Evolutionary conservation across 2,888 invertebrate genomes (phyloP).

Genomic region (Euphydryas editha): DNA sequence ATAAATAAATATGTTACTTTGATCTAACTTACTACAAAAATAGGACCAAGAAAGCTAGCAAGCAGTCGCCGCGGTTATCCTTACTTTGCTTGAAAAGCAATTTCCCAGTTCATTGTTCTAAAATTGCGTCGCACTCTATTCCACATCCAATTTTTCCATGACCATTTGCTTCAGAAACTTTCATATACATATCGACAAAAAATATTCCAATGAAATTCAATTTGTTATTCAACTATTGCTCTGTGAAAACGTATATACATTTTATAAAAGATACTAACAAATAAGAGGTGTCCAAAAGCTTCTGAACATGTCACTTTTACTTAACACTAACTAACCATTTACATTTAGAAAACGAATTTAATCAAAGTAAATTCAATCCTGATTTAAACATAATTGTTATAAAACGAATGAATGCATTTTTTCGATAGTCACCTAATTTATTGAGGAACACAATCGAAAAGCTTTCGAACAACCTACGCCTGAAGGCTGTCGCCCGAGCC

Average conservation of each 20-base stretch:
- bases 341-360: not conserved
- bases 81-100: slow-evolving; percentile 62
- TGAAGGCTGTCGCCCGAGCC: slow-evolving; percentile 40
- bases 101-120: slow-evolving; percentile 75
- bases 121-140: slow-evolving; percentile 63
- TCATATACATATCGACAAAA: slow-evolving; percentile 59
- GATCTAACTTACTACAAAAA: not conserved
- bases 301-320: not conserved
- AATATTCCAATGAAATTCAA: slow-evolving; percentile 40
- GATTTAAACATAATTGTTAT: not conserved
- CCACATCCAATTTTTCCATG: slow-evolving; percentile 51
- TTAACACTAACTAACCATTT: not conserved
- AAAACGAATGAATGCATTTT: slow-evolving; percentile 4
- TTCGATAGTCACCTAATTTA: slow-evolving; percentile 28
- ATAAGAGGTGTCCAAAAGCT: not conserved
- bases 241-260: not conserved
- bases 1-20: not conserved
- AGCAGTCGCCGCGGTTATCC: slow-evolving; percentile 31
- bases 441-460: slow-evolving; percentile 29
- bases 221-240: slow-evolving; percentile 13
- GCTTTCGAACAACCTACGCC: slow-evolving; percentile 25
- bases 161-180: slow-evolving; percentile 54
- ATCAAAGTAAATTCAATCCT: not conserved
- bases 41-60: slow-evolving; percentile 6
- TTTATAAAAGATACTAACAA: not conserved